A percentile compares a stretch with the other conserved stretches of the same genome.
These are phyloP conservation scores for Acleris literana DNA, from an alignment of 2,888 invertebrate genomes.

Conservation along the genomic window DNA sequence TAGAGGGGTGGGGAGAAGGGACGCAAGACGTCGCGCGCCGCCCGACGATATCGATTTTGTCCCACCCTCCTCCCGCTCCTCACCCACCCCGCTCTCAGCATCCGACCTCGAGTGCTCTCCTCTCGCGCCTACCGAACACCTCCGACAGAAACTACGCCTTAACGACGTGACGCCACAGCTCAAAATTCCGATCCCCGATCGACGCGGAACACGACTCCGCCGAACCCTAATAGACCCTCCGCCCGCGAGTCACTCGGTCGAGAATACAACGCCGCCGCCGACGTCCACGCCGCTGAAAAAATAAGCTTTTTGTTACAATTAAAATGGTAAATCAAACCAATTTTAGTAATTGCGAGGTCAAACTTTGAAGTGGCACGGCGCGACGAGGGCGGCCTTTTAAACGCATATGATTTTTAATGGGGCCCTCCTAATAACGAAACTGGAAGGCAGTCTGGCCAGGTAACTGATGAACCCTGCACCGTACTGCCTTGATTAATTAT, in stretches of 20 bases:
- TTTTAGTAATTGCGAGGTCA: slow-evolving; percentile 83
- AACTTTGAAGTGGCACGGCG: slow-evolving; percentile 74
- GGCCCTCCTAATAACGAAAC: slow-evolving; percentile 49
- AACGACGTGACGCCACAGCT: slow-evolving; percentile 76
- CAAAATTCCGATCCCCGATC: slow-evolving; percentile 68
- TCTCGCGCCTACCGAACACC: slow-evolving; percentile 81
- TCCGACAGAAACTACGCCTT: slow-evolving; percentile 80
- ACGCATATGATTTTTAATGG: slow-evolving; percentile 72
- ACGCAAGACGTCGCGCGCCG: slow-evolving; percentile 82
- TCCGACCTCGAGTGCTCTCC: slow-evolving; percentile 83
- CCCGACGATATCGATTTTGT: slow-evolving; percentile 82
- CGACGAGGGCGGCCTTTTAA: slow-evolving; percentile 62
- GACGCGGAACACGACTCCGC: slow-evolving; percentile 57
- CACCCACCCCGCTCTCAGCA: slow-evolving; percentile 77
- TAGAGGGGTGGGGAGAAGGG: slow-evolving; percentile 73
- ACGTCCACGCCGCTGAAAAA: slow-evolving; percentile 71
- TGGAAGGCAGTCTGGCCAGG: slow-evolving; percentile 34
- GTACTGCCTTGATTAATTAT: slow-evolving; percentile 49
- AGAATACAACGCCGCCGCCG: slow-evolving; percentile 73
- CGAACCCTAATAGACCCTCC: slow-evolving; percentile 77
- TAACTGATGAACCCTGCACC: slow-evolving; percentile 33
- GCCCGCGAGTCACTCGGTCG: slow-evolving; percentile 80
- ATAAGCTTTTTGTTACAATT: slow-evolving; percentile 83
- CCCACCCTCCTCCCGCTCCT: slow-evolving; percentile 69
- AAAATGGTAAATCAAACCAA: slow-evolving; percentile 84